Evolutionary conservation across 2,888 invertebrate genomes (phyloP), one percentile per base, ranked within the genome.

Genomic region (Leistus spinibarbis): DNA sequence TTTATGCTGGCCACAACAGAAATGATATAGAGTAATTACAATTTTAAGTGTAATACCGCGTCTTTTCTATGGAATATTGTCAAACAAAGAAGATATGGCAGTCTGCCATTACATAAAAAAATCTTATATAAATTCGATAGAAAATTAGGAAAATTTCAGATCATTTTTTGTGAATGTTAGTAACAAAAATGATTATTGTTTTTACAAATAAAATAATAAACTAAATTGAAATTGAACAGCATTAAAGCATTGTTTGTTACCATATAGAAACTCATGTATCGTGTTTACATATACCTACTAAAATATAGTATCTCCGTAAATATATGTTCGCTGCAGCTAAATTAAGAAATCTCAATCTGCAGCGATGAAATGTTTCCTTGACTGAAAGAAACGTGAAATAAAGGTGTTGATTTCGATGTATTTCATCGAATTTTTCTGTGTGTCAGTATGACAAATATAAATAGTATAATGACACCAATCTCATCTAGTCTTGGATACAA

Each of bases 361-460:
- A 60, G 3, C 10, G 60, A 60, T 22, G 22, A 22, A 20, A 19
- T 16, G 10, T 20, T 60, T 10, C n/a, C 20, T 60, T 22, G 60
- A 10, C 19, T 60, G 22, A 60, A 60, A 60, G 10, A 10, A 10
- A 60, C 56, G 54, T 19, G 17, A 16, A 60, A 60, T 22, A 60
- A 19, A 20, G 3, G 22, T 60, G 19, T 60, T 1, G 22, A 16
- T 20, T 60, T 20, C 16, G 60, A 60, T 9, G 60, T 16, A 19
- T 10, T 60, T 60, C 60, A 60, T 64, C 40, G 54, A 71, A 64
- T 64, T 63, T 64, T 72, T 72, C 72, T 57, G 65, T 72, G 64
- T 72, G 72, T 72, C 66, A 72, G 66, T 72, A 72, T 72, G 27
- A 72, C 72, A 57, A 54, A 66, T 72, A 72, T 66, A 65, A 72